Percentiles rank a stretch among this genome's conserved stretches.
phyloP scores from a whole-genome alignment of 2,113 vertebrate genomes.

The Serinus canaria region DNA sequence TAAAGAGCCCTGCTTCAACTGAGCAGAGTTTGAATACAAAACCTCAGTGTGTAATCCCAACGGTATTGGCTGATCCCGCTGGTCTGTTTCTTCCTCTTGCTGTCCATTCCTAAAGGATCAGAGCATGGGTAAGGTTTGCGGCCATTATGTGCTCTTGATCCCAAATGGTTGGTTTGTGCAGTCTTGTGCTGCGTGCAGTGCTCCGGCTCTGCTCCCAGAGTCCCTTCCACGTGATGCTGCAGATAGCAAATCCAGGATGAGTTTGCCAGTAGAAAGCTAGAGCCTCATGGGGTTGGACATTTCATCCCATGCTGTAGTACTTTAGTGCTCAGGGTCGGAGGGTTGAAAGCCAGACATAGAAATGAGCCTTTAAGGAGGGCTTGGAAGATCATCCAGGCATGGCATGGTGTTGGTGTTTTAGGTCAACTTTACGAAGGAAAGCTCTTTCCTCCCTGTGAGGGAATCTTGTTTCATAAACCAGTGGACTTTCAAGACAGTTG shows the following conservation, averaged over 20 bases:
- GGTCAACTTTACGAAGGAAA: neutral
- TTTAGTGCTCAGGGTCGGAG: neutral
- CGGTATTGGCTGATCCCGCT: fast-evolving
- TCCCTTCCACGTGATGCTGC: neutral
- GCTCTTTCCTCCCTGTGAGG: neutral
- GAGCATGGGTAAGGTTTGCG: neutral
- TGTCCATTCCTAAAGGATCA: neutral
- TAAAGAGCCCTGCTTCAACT: neutral
- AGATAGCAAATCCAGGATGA: neutral
- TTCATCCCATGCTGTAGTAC: neutral
- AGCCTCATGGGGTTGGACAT: neutral
- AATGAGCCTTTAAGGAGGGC: neutral
- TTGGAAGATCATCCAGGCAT: neutral
- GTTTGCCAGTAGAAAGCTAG: neutral
- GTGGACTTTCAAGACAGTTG: fast-evolving
- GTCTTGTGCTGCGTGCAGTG: neutral
- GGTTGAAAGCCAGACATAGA: neutral
- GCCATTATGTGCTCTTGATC: neutral
- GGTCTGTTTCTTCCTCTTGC: neutral
- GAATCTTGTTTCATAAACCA: neutral
- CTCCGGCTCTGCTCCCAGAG: neutral
- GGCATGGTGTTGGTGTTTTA: neutral
- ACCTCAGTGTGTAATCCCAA: neutral
- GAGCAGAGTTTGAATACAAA: neutral
- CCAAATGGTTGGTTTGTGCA: fast-evolving